Conservation (phyloP, 2,888 invertebrate genomes). For the Pimpla rufipes region DNA sequence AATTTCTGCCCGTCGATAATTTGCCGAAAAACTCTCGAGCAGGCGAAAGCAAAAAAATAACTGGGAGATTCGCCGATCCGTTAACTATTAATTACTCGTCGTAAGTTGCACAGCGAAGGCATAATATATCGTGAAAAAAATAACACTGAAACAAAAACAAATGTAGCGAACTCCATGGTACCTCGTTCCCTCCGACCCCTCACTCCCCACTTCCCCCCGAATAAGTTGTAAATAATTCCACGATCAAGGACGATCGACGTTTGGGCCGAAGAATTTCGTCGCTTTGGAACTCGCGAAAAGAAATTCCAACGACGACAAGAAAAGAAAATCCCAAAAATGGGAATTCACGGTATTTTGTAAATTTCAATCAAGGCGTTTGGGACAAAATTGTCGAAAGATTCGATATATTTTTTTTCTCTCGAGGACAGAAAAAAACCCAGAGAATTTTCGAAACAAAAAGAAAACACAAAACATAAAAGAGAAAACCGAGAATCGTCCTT, state of each 20-base stretch:
- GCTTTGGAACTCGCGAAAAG: slow-evolving; percentile 3
- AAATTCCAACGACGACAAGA: not conserved
- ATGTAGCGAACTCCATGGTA: slow-evolving; percentile 46
- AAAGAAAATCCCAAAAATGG: not conserved
- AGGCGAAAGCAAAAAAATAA: not conserved
- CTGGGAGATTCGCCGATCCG: slow-evolving; percentile 28
- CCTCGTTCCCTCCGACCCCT: slow-evolving; percentile 27
- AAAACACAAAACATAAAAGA: slow-evolving; percentile 8
- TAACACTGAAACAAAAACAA: slow-evolving; percentile 38
- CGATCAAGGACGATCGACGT: slow-evolving; percentile 17
- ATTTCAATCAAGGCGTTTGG: slow-evolving; percentile 9
- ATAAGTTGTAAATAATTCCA: slow-evolving; percentile 60
- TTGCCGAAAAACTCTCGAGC: not conserved
- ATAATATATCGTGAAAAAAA: slow-evolving; percentile 79
- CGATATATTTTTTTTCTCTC: slow-evolving; percentile 17
- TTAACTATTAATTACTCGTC: slow-evolving; percentile 55
- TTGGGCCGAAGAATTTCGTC: slow-evolving; percentile 10
- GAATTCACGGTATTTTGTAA: slow-evolving; percentile 21
- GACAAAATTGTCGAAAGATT: slow-evolving; percentile 5
- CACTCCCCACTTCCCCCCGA: slow-evolving; percentile 22
- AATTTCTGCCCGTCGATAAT: too few relatives aligned
- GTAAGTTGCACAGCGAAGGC: slow-evolving; percentile 77
- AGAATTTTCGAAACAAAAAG: not conserved
- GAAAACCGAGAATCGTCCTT: slow-evolving; percentile 26
- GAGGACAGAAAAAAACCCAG: too few relatives aligned